Base-by-base conservation (phyloP, 2,113 vertebrate genomes). In the Tringa solitaria region DNA sequence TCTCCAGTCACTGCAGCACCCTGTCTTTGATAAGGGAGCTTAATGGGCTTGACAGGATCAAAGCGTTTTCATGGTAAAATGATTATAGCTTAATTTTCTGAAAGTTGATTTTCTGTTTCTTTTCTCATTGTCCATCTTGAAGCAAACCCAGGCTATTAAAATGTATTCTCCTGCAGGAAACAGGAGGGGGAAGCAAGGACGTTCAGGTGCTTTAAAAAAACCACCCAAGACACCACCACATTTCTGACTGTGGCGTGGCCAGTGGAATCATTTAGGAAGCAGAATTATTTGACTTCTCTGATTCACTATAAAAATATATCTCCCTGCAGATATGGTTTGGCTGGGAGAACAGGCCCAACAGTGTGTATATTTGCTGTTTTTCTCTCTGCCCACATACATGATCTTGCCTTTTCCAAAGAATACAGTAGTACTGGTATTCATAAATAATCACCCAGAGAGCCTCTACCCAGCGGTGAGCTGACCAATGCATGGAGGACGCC, bases 21-120 rank as follows among this genome's bases (percentile, higher is more conserved):
- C 73, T 84, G 84, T 37, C 28, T 75, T 95, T 89, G 84, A 89
- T 92, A 87, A 92, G 93, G 61, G 84, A 94, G 30, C 89, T 93
- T 96, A 95, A 93, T 93, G 90, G 89, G 82, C 89, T 90, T 95
- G 90, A 90, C 83, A 92, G 86, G 77, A 95, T 97, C 96, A 94
- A 89, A 96, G 72, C 4, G 0, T 93, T 95, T 69, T 92, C 74
- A 50, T 90, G 91, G 93, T 79, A 65, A 96, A 95, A 93, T 89
- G 51, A 87, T 96, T 95, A 91, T 32, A 94, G 91, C 91, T 86
- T 92, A 14, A 85, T 93, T 97, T 93, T 95, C 85, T 85, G 70
- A 65, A 84, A 90, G 82, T 81, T 54, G 76, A 76, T 89, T 95
- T 94, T 89, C 74, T 80, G 39, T 90, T 92, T 67, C 90, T 95